A percentile compares a stretch with the other conserved stretches of the same genome.
Evolutionary conservation across 2,113 vertebrate genomes (phyloP).

Genomic region (Chionomys nivalis): DNA sequence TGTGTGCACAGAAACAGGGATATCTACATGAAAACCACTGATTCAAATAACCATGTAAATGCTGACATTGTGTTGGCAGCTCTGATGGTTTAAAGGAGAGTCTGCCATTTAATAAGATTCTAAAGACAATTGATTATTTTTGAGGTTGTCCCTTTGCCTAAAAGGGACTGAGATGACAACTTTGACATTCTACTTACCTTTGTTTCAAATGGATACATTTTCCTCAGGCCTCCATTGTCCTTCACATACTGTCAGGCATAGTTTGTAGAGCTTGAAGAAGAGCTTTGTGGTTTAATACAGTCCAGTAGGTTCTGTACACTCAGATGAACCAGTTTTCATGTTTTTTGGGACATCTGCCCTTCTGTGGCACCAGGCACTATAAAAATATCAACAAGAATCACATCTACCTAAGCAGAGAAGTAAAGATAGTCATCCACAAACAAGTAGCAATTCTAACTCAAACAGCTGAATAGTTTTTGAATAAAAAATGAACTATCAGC

Average conservation of each 20-base stretch:
- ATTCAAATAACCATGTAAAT: not conserved
- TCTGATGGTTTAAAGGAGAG: not conserved
- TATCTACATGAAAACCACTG: not conserved
- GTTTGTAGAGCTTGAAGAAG: constrained; percentile 91
- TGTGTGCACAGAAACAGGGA: not conserved
- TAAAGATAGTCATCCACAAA: not conserved
- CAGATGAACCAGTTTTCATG: constrained; percentile 89
- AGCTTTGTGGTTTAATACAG: constrained; percentile 91
- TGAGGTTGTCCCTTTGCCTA: not conserved
- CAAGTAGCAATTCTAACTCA: not conserved
- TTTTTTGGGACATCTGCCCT: constrained; percentile 92
- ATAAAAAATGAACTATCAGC: too few species aligned
- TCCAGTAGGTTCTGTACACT: constrained; percentile 97
- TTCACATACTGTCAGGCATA: constrained; percentile 93
- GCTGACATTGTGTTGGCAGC: not conserved
- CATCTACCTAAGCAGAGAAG: constrained; percentile 87
- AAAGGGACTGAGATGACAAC: not conserved
- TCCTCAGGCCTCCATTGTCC: constrained; percentile 91
- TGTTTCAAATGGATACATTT: constrained; percentile 91
- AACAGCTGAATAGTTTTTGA: not conserved
- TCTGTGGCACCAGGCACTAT: constrained; percentile 83
- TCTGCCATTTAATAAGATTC: not conserved
- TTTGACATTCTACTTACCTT: constrained; percentile 82
- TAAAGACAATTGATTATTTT: not conserved
- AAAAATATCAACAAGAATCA: not conserved